Percentiles rank a stretch among this genome's conserved stretches.
phyloP scores from a whole-genome alignment of 2,113 vertebrate species.

The Prunella fulvescens region DNA sequence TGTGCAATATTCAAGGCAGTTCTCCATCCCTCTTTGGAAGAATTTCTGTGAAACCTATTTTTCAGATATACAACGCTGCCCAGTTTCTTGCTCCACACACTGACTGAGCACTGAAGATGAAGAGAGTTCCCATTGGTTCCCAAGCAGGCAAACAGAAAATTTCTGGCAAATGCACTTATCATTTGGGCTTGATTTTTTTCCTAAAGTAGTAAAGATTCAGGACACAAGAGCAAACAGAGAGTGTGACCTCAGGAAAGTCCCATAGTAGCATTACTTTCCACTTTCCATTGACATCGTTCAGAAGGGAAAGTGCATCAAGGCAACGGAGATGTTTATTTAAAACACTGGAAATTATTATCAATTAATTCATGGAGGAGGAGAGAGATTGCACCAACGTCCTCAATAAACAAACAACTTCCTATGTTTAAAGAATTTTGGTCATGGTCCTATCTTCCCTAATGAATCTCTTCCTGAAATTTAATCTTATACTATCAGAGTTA shows the following conservation, averaged over 20 bases:
- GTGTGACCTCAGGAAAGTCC: not conserved
- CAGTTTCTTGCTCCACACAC: not conserved
- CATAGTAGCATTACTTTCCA: not conserved
- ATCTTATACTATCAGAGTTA: conserved; percentile 16
- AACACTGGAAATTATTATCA: not conserved
- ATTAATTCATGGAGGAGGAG: not conserved
- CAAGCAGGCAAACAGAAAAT: not conserved
- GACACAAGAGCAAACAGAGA: not conserved
- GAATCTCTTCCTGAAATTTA: conserved; percentile 33
- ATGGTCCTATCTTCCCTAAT: not conserved
- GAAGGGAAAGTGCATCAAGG: not conserved
- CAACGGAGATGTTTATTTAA: not conserved
- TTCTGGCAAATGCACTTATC: not conserved
- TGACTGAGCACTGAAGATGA: not conserved
- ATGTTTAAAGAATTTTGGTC: not conserved
- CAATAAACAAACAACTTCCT: not conserved
- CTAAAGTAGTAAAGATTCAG: not conserved
- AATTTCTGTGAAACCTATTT: not conserved
- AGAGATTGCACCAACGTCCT: not conserved
- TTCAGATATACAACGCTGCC: not conserved
- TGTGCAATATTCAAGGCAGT: not conserved
- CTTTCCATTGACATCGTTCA: not conserved
- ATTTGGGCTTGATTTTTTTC: not conserved
- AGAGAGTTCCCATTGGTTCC: not conserved
- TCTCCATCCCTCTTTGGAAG: not conserved